phyloP scores from a whole-genome alignment of 2,797 vertebrate genomes.

The Pseudochromis fuscus region DNA sequence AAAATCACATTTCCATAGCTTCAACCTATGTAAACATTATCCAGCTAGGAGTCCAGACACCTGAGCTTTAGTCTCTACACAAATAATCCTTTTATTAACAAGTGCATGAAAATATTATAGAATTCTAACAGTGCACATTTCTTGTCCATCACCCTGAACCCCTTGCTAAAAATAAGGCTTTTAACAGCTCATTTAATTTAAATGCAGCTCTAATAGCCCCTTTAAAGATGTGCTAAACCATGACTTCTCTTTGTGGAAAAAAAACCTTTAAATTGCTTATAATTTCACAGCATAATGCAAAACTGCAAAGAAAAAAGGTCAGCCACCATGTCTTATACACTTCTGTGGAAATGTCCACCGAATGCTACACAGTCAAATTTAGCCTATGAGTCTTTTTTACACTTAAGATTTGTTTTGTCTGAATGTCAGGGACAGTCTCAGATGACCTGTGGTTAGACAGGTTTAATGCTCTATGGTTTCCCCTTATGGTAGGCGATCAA shows the following conservation, averaged over 20 bases:
- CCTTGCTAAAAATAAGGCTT: conserved; percentile 27
- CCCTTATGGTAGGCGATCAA: conserved; percentile 46
- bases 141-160: conserved; percentile 32
- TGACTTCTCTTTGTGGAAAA: conserved; percentile 44
- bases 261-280: conserved; percentile 48
- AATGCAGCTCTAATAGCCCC: conserved; percentile 59
- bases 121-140: conserved; percentile 37
- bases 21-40: conserved; percentile 30
- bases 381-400: conserved; percentile 35
- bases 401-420: conserved; percentile 67
- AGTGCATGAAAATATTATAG: conserved; percentile 24
- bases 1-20: conserved; percentile 32
- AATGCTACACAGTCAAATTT: conserved; percentile 39
- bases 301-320: conserved; percentile 24
- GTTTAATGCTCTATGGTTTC: conserved; percentile 59
- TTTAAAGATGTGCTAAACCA: conserved; percentile 45
- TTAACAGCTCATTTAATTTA: conserved; percentile 74
- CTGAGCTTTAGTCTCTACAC: conserved; percentile 20
- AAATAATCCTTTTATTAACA: conserved; percentile 22
- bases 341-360: conserved; percentile 50
- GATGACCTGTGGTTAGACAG: conserved; percentile 57
- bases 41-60: background rate
- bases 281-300: conserved; percentile 58
- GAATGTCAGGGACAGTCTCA: conserved; percentile 52
- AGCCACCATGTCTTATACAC: conserved; percentile 36